Conservation (phyloP, 2,113 vertebrate species). For the Neodontobutis hainanensis region DNA sequence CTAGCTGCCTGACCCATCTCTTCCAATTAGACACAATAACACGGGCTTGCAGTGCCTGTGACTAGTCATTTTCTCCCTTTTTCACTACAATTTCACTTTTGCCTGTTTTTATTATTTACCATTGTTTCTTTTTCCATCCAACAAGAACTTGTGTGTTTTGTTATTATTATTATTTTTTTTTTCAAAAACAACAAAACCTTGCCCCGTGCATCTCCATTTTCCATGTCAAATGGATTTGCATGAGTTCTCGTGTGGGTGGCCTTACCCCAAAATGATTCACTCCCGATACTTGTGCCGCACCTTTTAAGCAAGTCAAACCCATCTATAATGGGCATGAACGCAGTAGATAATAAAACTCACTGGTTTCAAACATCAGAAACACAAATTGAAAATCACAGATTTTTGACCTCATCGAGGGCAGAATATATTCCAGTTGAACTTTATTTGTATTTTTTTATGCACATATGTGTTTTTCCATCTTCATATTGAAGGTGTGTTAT, state of each 20-base stretch:
- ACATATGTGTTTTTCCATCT: conserved; percentile 83
- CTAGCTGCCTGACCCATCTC: conserved; percentile 82
- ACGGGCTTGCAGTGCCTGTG: conserved; percentile 85
- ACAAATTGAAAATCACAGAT: conserved; percentile 9
- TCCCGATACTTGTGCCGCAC: conserved; percentile 63
- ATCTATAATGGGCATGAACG: conserved; percentile 39
- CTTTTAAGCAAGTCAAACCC: conserved; percentile 27
- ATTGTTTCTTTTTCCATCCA: conserved; percentile 67
- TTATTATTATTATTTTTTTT: neutral
- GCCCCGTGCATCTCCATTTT: conserved; percentile 60
- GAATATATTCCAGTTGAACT: conserved; percentile 37
- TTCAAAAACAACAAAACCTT: conserved; percentile 50
- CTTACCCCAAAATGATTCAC: conserved; percentile 69
- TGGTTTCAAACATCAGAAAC: conserved; percentile 26
- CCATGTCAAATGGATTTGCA: conserved; percentile 71
- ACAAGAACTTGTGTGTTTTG: conserved; percentile 70
- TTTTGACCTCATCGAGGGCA: conserved; percentile 40
- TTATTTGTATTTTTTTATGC: conserved; percentile 67
- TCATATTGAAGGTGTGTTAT: conserved; percentile 99
- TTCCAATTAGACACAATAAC: conserved; percentile 76
- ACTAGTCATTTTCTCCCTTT: conserved; percentile 73
- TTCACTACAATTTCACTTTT: conserved; percentile 50
- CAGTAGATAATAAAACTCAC: conserved; percentile 41
- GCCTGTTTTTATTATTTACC: conserved; percentile 71
- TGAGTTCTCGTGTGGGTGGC: conserved; percentile 70